phyloP scores from a whole-genome alignment of 2,113 vertebrate genomes.

The Notarius quadriscutis region DNA sequence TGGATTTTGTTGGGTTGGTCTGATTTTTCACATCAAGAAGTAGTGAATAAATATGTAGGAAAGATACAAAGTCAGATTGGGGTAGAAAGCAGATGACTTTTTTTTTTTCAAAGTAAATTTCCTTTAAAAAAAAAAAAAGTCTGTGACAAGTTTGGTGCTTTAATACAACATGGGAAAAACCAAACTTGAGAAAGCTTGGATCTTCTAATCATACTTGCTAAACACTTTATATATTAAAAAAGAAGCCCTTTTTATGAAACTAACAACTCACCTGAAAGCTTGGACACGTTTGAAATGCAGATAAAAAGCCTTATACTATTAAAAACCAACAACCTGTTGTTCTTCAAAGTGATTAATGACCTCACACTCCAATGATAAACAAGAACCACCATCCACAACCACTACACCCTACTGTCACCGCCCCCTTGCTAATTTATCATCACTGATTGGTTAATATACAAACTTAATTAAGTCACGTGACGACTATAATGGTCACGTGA shows the following conservation, averaged over 20 bases:
- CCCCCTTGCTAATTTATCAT: background rate
- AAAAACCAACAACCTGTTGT: rapidly evolving
- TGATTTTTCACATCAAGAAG: background rate
- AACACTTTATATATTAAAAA: background rate
- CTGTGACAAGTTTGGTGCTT: background rate
- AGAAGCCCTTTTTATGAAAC: background rate
- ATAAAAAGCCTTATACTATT: background rate
- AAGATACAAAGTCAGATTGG: no score
- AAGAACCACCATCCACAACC: no score
- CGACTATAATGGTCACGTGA: background rate
- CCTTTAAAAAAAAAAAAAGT: no score
- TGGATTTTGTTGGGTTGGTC: background rate
- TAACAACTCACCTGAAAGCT: background rate
- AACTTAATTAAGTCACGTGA: constrained; percentile 10
- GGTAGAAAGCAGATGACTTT: no score
- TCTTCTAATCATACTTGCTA: background rate
- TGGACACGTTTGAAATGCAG: background rate
- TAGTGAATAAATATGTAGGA: no score
- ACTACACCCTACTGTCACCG: no score
- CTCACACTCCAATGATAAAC: background rate
- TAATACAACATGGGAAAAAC: background rate
- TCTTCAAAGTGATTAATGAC: no score
- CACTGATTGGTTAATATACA: constrained; percentile 35
- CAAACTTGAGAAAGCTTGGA: background rate
- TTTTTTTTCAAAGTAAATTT: background rate